A percentile compares a stretch with the other conserved stretches of the same genome.
These are phyloP conservation scores for Ancistrus triradiatus DNA, from an alignment of 2,113 vertebrate genomes.

Conservation along the genomic window DNA sequence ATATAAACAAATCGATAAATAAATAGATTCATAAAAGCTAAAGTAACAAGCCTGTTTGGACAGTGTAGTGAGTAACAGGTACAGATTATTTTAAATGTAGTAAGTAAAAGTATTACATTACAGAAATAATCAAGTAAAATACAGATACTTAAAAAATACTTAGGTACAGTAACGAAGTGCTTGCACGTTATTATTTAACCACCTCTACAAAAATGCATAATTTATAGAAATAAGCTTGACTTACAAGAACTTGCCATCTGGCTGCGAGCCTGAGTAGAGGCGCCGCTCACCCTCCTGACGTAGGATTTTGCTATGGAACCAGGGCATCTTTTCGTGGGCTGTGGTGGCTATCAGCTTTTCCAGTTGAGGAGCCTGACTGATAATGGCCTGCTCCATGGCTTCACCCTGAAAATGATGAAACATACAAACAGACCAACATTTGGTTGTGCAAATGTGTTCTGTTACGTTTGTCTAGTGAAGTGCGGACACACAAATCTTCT, in stretches of 20 bases:
- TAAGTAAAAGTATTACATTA: too few species aligned
- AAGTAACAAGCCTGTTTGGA: too few species aligned
- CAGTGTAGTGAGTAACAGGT: too few species aligned
- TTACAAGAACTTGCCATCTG: slow-evolving; percentile 94
- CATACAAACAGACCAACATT: not conserved
- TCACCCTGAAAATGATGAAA: slow-evolving; percentile 74
- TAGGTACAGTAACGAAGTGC: too few species aligned
- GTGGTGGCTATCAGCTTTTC: slow-evolving; percentile 94
- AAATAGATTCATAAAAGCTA: too few species aligned
- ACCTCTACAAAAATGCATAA: not conserved
- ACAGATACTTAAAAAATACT: too few species aligned
- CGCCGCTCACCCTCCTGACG: slow-evolving; percentile 81
- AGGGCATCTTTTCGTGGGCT: slow-evolving; percentile 89
- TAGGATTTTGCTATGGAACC: slow-evolving; percentile 80
- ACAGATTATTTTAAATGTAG: too few species aligned
- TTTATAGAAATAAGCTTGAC: slow-evolving; percentile 43
- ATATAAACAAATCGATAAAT: too few species aligned
- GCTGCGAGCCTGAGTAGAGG: slow-evolving; percentile 82
- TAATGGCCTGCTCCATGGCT: slow-evolving; percentile 89
- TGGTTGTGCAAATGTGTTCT: too few species aligned
- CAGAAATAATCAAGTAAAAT: too few species aligned
- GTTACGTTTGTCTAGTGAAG: too few species aligned
- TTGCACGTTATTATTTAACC: too few species aligned
- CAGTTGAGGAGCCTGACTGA: slow-evolving; percentile 92
- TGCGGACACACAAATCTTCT: not conserved